Evolutionary conservation across 2,113 vertebrate species (phyloP).

Genomic region (Campylorhamphus procurvoides): DNA sequence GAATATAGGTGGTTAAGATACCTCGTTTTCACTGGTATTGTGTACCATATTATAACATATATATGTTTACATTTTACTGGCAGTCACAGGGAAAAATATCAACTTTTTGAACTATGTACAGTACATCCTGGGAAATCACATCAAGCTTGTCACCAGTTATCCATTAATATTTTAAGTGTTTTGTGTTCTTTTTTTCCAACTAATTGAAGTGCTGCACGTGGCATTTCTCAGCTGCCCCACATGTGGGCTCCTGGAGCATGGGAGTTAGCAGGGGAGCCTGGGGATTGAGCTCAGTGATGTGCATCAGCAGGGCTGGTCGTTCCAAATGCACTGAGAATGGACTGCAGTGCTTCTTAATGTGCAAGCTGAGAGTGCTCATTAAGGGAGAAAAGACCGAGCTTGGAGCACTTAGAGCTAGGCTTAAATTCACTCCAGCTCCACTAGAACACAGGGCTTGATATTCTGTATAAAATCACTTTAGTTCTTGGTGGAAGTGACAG

Average conservation of each 20-base stretch:
- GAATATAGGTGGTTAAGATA: not conserved
- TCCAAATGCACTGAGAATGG: not conserved
- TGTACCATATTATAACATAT: not conserved
- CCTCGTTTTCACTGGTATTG: not conserved
- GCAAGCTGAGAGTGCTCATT: not conserved
- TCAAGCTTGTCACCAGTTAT: not conserved
- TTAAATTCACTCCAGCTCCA: not conserved
- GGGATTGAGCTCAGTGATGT: not conserved
- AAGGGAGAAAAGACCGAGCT: not conserved
- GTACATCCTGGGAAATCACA: not conserved
- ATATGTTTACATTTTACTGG: not conserved
- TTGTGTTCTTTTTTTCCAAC: not conserved
- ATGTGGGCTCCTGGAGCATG: not conserved
- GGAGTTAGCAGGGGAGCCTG: not conserved
- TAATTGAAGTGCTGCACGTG: fast-evolving
- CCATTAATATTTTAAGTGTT: not conserved
- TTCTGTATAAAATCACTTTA: not conserved
- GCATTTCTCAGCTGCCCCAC: not conserved
- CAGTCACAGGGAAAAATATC: not conserved
- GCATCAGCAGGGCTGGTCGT: not conserved
- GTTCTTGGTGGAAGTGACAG: not conserved
- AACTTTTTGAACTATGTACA: not conserved
- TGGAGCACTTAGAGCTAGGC: too few relatives aligned
- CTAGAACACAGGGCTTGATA: fast-evolving
- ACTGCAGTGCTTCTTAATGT: not conserved